Evolutionary conservation across 2,113 vertebrate species (phyloP), one percentile per base, ranked within the genome.

Genomic region (Naja naja): DNA sequence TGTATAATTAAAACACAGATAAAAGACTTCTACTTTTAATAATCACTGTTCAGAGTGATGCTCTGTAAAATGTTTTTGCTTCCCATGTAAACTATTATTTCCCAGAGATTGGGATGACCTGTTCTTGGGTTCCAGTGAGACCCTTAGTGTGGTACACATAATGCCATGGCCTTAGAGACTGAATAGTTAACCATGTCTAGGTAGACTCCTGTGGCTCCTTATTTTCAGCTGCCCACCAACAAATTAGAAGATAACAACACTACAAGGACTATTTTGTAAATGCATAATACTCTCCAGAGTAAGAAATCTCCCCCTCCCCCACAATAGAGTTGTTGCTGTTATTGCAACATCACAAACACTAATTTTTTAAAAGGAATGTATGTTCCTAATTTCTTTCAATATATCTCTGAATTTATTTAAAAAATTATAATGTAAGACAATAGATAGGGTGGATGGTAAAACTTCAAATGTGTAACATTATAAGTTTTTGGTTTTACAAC

Each of bases 201-300:
- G 39, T 92, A 16, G 25, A 86, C 64, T 93, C 93, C 25, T 91
- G 89, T 1, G 34, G 3, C 64, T 92, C 54, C 30, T 69, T 91
- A 2, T 94, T 94, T 91, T 23, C 0, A 0, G 54, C 49, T 85
- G 54, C 69, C 69, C n/a, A 60, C 34, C 60, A 89, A 89, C 90
- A 93, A 93, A 87, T 88, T 93, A 89, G 74, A 64, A 85, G 87
- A 91, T 89, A 93, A 93, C 20, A 93, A 87, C 55, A 87, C 87
- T 27, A 89, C 85, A 49, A 74, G 56, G 90, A 54, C 64, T 43
- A 64, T 64, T 53, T 47, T 93, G 55, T 90, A 53, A 86, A 64
- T 87, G 90, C 74, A 87, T 30, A 52, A 3, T 93, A 90, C 23
- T 53, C 92, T 90, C 92, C 52, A 60, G 89, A 54, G 89, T 25